Conservation (phyloP, 2,888 invertebrate genomes). For the Epirrhoe tristata region DNA sequence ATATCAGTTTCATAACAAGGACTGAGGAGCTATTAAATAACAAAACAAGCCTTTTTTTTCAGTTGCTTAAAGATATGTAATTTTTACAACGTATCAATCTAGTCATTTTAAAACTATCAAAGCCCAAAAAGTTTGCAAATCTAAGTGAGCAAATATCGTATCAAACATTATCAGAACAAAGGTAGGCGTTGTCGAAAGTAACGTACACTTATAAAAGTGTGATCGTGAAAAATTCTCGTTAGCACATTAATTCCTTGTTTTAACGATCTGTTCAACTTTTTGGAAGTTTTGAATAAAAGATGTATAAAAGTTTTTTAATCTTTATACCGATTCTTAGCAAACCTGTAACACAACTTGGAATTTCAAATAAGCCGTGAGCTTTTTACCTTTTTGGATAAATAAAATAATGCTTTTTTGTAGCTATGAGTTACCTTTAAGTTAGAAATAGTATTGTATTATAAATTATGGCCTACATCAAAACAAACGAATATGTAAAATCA, state of each 20-base stretch:
- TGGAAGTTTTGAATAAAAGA: constrained; percentile 25
- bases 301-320: constrained; percentile 27
- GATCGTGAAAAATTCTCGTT: constrained; percentile 13
- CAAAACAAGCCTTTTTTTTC: too few relatives aligned
- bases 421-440: too few relatives aligned
- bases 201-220: constrained; percentile 15
- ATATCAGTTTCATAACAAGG: background rate
- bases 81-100: too few relatives aligned
- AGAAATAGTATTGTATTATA: too few relatives aligned
- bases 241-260: constrained; percentile 31
- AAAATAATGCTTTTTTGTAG: too few relatives aligned
- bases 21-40: background rate
- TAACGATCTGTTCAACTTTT: constrained; percentile 24
- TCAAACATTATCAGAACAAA: constrained; percentile 3
- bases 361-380: background rate
- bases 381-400: background rate
- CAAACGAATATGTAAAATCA: too few relatives aligned
- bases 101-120: too few relatives aligned
- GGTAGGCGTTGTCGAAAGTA: constrained; percentile 9
- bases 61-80: too few relatives aligned
- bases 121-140: background rate
- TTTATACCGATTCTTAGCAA: constrained; percentile 14
- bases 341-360: constrained; percentile 4
- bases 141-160: background rate
- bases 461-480: too few relatives aligned